Percentiles rank a stretch among this genome's conserved stretches.
These are phyloP conservation scores for Lomographa bimaculata DNA, from an alignment of 2,888 invertebrate genomes.

Conservation along the genomic window DNA sequence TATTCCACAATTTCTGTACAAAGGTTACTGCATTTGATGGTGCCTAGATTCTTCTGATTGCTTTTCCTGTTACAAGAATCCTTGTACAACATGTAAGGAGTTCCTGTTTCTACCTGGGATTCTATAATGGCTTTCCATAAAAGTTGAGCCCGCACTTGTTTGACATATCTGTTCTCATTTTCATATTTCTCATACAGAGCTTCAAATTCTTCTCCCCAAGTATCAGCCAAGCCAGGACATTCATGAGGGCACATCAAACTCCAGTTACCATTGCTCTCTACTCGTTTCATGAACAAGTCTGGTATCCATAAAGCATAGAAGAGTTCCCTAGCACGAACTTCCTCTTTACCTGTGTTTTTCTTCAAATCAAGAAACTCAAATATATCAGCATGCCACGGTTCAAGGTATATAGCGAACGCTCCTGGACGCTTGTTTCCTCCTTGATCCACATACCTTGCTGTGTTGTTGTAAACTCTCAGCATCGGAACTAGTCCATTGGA, in stretches of 20 bases:
- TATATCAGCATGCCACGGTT: constrained; percentile 99
- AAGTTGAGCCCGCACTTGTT: constrained; percentile 90
- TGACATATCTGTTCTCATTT: constrained; percentile 87
- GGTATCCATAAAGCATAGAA: constrained; percentile 99
- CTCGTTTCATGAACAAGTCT: constrained; percentile 98
- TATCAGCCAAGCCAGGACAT: constrained; percentile 94
- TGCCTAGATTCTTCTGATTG: constrained; percentile 99
- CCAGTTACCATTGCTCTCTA: constrained; percentile 93
- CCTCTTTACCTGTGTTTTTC: constrained; percentile 98
- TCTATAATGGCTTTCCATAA: constrained; percentile 97
- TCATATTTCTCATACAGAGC: constrained; percentile 94
- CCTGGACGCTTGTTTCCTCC: constrained; percentile 99
- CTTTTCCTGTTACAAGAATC: constrained; percentile 98
- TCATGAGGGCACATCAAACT: constrained; percentile 98
- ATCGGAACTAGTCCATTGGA: constrained; percentile 98
- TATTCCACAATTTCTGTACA: constrained; percentile 99
- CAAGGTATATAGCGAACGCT: constrained; percentile 98
- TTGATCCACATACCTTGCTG: constrained; percentile 98
- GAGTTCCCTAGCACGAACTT: constrained; percentile 95
- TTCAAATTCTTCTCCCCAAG: constrained; percentile 98
- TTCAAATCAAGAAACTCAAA: constrained; percentile 97
- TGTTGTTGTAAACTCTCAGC: constrained; percentile 97
- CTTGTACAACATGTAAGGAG: constrained; percentile 98
- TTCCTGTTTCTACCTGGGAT: constrained; percentile 98
- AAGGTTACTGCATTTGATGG: constrained; percentile 98